phyloP scores from a whole-genome alignment of 2,888 invertebrate species.

The Papilio gigon region DNA sequence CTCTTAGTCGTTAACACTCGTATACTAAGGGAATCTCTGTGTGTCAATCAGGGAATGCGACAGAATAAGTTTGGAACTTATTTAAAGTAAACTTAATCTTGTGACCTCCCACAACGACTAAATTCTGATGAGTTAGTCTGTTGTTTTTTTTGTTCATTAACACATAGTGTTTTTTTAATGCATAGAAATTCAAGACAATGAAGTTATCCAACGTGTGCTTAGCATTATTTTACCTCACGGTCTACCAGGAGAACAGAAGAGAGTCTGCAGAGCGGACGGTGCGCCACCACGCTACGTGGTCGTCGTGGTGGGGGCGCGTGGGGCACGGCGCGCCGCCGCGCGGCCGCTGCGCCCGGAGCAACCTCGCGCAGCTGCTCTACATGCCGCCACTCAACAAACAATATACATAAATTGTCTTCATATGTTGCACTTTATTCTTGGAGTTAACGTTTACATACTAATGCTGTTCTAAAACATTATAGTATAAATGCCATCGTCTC shows the following conservation, averaged over 20 bases:
- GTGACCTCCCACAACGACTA: too few relatives aligned
- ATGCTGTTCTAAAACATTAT: too few relatives aligned
- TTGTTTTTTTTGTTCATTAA: too few relatives aligned
- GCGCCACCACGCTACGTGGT: slow-evolving; percentile 89
- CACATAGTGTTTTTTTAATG: too few relatives aligned
- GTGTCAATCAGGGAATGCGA: too few relatives aligned
- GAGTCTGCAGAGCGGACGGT: slow-evolving; percentile 85
- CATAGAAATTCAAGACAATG: not conserved
- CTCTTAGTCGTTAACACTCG: not conserved
- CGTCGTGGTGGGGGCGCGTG: slow-evolving; percentile 90
- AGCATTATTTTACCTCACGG: not conserved
- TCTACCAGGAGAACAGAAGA: slow-evolving; percentile 80
- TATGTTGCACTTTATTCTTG: not conserved
- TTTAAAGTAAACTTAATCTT: too few relatives aligned
- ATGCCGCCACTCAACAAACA: slow-evolving; percentile 59
- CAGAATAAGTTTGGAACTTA: too few relatives aligned
- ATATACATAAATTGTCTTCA: slow-evolving; percentile 8
- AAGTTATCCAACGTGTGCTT: too few relatives aligned
- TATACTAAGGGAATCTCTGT: too few relatives aligned
- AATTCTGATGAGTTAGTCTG: too few relatives aligned
- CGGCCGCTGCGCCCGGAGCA: slow-evolving; percentile 75
- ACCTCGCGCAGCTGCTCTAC: slow-evolving; percentile 70
- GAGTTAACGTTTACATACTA: not conserved
- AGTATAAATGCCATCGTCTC: too few relatives aligned
- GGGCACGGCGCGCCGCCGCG: slow-evolving; percentile 84